Conservation (phyloP, 1,140 invertebrate genomes). For the Lysiphlebus fabarum region DNA sequence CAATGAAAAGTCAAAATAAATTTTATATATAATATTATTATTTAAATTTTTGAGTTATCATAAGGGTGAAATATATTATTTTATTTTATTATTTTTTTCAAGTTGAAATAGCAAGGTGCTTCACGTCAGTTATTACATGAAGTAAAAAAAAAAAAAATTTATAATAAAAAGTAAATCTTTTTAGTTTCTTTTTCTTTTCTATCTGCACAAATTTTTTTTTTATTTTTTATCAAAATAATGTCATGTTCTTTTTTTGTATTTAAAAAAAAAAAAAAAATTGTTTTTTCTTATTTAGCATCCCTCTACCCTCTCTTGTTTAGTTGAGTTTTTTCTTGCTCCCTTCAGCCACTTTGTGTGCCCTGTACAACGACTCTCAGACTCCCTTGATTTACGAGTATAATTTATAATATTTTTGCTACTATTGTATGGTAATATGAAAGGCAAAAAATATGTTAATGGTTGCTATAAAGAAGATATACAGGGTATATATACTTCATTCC, state of each 20-base stretch:
- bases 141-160: constrained; percentile 11
- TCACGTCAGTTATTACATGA: constrained; percentile 20
- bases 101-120: constrained; percentile 18
- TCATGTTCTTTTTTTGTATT: too few relatives aligned
- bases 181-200: constrained; percentile 2
- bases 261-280: background rate
- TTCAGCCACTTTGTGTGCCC: constrained; percentile 17
- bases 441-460: constrained; percentile 56
- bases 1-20: background rate
- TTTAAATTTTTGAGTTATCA: background rate
- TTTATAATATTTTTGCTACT: constrained; percentile 55
- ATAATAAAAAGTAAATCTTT: background rate
- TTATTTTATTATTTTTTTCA: background rate
- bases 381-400: constrained; percentile 50
- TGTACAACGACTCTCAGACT: constrained; percentile 16
- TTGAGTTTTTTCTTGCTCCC: constrained; percentile 14
- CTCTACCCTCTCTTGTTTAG: constrained; percentile 8
- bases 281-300: constrained; percentile 12
- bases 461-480: constrained; percentile 54
- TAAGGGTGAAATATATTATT: background rate
- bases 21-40: background rate
- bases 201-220: constrained; percentile 1
- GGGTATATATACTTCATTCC: constrained; percentile 49
- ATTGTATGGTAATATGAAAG: constrained; percentile 53
- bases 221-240: background rate